Conservation (phyloP, 2,888 invertebrate genomes). For the Tribolium freemani region DNA sequence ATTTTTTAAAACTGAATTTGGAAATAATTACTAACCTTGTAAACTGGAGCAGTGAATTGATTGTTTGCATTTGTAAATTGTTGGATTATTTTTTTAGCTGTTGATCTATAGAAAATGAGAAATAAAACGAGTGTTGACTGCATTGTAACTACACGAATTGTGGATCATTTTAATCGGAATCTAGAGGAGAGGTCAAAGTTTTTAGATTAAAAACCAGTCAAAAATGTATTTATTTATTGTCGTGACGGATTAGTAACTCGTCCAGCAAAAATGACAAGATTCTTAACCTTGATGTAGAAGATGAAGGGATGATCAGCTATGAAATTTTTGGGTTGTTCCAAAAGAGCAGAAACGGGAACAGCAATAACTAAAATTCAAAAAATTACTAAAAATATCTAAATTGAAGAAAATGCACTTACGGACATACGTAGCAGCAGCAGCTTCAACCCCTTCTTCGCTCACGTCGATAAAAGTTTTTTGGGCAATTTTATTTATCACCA, state of each 20-base stretch:
- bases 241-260: background rate
- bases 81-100: background rate
- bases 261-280: conserved; percentile 5
- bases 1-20: conserved; percentile 19
- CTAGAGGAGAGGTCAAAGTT: too few relatives aligned
- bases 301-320: conserved; percentile 20
- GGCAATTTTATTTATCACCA: background rate
- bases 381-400: background rate
- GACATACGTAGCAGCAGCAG: conserved; percentile 59
- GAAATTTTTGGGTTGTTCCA: background rate
- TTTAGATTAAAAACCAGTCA: background rate
- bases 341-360: background rate
- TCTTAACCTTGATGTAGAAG: conserved; percentile 4
- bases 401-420: background rate
- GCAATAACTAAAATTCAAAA: background rate
- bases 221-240: background rate
- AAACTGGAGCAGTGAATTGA: background rate
- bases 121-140: background rate
- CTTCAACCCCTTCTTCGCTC: conserved; percentile 46
- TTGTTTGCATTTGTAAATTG: conserved; percentile 1
- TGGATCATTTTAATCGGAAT: too few relatives aligned
- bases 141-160: background rate
- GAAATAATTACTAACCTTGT: conserved; percentile 3
- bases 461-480: conserved; percentile 21
- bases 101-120: background rate